A percentile compares a stretch with the other conserved stretches of the same genome.
phyloP scores from a whole-genome alignment of 2,113 vertebrate genomes.

The cattle (Bos taurus) region DNA sequence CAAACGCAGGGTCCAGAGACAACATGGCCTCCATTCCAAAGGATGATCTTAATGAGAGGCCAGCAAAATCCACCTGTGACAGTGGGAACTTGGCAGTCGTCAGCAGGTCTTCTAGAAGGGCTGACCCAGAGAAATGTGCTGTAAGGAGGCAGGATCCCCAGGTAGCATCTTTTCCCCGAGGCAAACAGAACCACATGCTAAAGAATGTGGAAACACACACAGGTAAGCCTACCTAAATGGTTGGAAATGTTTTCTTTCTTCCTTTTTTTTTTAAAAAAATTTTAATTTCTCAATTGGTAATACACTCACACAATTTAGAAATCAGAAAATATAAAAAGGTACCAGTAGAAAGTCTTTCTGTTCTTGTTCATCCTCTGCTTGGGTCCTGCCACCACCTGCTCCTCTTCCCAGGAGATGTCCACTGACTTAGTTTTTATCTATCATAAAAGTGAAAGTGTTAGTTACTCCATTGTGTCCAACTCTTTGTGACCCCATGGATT shows the following conservation, averaged over 20 bases:
- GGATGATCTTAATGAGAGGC: conserved; percentile 78
- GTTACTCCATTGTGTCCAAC: neutral
- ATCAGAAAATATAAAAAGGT: neutral
- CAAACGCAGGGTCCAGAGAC: conserved; percentile 69
- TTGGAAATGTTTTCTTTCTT: neutral
- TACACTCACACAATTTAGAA: neutral
- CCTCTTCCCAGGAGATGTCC: neutral
- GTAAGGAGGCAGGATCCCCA: conserved; percentile 82
- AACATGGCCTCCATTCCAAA: conserved; percentile 70
- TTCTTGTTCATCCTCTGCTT: neutral
- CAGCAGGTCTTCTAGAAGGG: conserved; percentile 65
- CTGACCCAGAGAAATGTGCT: conserved; percentile 72
- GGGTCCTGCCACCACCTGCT: neutral
- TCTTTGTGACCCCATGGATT: neutral
- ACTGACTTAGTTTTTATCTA: neutral
- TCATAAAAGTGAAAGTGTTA: neutral
- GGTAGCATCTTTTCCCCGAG: conserved; percentile 80
- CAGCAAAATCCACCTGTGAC: conserved; percentile 68
- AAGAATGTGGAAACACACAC: conserved; percentile 98
- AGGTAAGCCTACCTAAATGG: conserved; percentile 78
- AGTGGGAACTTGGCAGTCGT: conserved; percentile 63
- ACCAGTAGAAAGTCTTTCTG: neutral
- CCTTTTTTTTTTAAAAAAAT: neutral
- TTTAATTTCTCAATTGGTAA: neutral
- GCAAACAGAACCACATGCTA: conserved; percentile 85